A percentile compares a stretch with the other conserved stretches of the same genome.
phyloP scores from a whole-genome alignment of 2,113 vertebrate species.

The Dicrurus megarhynchus region DNA sequence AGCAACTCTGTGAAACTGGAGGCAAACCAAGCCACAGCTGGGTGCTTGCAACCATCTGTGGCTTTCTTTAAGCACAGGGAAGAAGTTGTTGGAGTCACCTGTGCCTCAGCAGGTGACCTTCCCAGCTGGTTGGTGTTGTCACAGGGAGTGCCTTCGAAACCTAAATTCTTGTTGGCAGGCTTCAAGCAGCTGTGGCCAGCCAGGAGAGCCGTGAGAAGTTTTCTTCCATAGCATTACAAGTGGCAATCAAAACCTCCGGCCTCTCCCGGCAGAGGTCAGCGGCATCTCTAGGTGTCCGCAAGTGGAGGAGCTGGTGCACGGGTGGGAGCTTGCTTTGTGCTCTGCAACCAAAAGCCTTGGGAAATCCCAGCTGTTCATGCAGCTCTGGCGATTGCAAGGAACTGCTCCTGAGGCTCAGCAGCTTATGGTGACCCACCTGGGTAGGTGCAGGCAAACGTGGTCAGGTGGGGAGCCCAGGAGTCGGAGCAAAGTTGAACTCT shows the following conservation, averaged over 20 bases:
- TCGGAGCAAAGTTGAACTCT: background rate
- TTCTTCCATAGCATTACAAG: background rate
- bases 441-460: rapidly evolving
- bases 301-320: background rate
- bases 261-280: background rate
- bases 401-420: background rate
- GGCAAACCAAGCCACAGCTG: background rate
- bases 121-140: background rate
- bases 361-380: background rate
- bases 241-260: background rate
- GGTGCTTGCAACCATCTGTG: background rate
- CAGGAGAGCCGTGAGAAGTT: background rate
- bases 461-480: background rate
- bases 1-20: background rate
- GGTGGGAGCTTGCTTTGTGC: background rate
- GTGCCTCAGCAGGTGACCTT: background rate
- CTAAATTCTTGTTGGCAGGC: background rate
- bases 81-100: background rate
- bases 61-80: background rate
- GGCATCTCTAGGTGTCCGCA: background rate
- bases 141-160: conserved; percentile 24
- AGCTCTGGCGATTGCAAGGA: background rate
- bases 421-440: background rate
- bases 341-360: background rate
- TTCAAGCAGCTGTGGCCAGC: background rate